Conservation (phyloP, 2,888 invertebrate genomes). For the Ctena decussata region DNA sequence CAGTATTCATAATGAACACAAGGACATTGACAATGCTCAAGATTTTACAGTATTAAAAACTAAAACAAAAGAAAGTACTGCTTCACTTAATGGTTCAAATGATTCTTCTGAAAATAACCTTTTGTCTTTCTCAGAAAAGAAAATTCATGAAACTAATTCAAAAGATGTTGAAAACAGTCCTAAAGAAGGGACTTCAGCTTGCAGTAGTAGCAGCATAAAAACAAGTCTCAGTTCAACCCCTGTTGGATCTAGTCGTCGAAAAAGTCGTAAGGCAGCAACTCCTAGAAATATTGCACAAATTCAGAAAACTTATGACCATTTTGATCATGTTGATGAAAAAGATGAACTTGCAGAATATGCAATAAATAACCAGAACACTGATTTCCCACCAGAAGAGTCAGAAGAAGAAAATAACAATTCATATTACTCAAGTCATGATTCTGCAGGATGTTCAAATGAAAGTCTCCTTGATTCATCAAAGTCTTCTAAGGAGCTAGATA, state of each 20-base stretch:
- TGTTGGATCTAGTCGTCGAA: conserved; percentile 61
- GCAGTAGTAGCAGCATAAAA: conserved; percentile 17
- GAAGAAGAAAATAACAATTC: conserved; percentile 23
- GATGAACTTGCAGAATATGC: conserved; percentile 80
- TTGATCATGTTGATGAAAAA: conserved; percentile 69
- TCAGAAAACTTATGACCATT: conserved; percentile 58
- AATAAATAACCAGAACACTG: conserved; percentile 76
- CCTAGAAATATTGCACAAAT: conserved; percentile 90
- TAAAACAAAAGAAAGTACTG: not conserved
- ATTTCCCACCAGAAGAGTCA: conserved; percentile 71
- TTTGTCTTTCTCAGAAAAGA: not conserved
- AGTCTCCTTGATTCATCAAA: conserved; percentile 16
- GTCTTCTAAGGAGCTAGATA: conserved; percentile 45
- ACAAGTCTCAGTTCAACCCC: not conserved
- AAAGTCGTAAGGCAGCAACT: conserved; percentile 89
- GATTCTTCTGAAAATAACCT: not conserved
- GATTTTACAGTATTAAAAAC: conserved; percentile 9
- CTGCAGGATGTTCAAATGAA: conserved; percentile 18
- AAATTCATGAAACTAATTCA: conserved; percentile 1
- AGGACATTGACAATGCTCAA: conserved; percentile 15
- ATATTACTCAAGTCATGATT: conserved; percentile 13
- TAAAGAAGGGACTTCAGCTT: not conserved
- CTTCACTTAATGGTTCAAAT: not conserved
- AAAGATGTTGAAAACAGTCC: not conserved
- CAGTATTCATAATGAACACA: conserved; percentile 32